Base-by-base conservation (phyloP, 2,113 vertebrate species). In the Megaceryle maxima region DNA sequence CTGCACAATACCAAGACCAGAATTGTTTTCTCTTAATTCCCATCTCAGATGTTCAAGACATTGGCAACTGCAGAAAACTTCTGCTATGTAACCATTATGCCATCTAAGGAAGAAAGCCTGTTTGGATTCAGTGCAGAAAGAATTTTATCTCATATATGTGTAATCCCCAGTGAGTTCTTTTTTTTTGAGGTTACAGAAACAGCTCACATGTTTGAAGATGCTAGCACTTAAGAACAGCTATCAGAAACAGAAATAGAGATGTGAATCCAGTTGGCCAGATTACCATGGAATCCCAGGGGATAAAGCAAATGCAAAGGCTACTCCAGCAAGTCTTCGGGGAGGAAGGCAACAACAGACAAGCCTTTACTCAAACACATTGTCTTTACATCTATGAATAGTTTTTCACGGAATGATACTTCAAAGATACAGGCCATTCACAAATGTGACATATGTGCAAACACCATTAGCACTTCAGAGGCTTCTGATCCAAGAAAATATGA, bases 81-180 rank as follows among this genome's bases (percentile, higher is more conserved):
- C 21, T 86, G 55, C 75, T 63, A 7, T 1, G 1, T 19, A 75
- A 37, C 26, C 22, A 13, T 48, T 50, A 50, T 70, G 50, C 76
- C 55, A 33, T 9, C 67, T 46, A 28, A 80, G n/a, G 74, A 79
- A 62, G n/a, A 57, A 83, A 80, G 33, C 19, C 31, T 51, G 25
- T 13, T 39, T 33, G 11, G n/a, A 62, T 87, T 56, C 66, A 46
- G 35, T 18, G 48, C 60, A 59, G 68, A 24, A 26, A 77, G 26
- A 44, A 77, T 78, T 77, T 35, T 1, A 50, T 50, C 48, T 87
- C 64, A 9, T 35, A 26, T 31, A 77, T 0, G 0, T 63, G 57
- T 46, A 75, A 25, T 53, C 55, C 41, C 50, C 50, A 37, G 24
- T 7, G 21, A 19, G 16, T n/a, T 88, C 14, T 6, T 37, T n/a